These are phyloP conservation scores for Rhabditophanes sp. DNA, from an alignment of 2,888 invertebrate genomes.

Conservation along the genomic window DNA sequence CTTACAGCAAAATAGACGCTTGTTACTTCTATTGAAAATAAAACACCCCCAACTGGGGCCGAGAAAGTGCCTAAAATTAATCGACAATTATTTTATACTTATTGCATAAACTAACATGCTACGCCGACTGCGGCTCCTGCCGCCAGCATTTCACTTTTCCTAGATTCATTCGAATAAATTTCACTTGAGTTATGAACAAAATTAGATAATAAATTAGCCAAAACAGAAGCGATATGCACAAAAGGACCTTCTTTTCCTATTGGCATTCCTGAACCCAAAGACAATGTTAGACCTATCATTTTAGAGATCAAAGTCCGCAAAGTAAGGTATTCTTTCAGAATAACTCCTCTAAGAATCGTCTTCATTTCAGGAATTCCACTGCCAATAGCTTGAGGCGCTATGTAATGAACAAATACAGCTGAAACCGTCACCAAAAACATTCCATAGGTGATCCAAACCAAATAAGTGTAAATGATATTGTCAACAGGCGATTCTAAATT, in stretches of 20 bases:
- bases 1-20: conserved; percentile 88
- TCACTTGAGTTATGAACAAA: conserved; percentile 56
- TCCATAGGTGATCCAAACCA: conserved; percentile 29
- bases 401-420: conserved; percentile 66
- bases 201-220: conserved; percentile 76
- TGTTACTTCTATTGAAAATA: conserved; percentile 97
- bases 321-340: conserved; percentile 87
- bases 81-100: too few relatives aligned
- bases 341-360: conserved; percentile 77
- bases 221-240: conserved; percentile 92
- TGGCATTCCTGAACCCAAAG: conserved; percentile 83
- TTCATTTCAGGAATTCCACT: conserved; percentile 16
- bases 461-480: conserved; percentile 8
- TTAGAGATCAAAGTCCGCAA: conserved; percentile 84
- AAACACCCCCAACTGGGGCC: conserved; percentile 86
- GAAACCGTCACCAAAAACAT: conserved; percentile 22
- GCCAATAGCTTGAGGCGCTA: conserved; percentile 86
- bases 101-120: too few relatives aligned
- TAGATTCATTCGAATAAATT: conserved; percentile 31
- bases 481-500: conserved; percentile 1
- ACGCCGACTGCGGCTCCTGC: conserved; percentile 95
- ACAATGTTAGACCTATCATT: conserved; percentile 78
- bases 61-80: too few relatives aligned
- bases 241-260: conserved; percentile 96
- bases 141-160: conserved; percentile 79